These are phyloP conservation scores for Drosophila neoperkinsi DNA, from an alignment of 2,888 invertebrate genomes.

Conservation along the genomic window DNA sequence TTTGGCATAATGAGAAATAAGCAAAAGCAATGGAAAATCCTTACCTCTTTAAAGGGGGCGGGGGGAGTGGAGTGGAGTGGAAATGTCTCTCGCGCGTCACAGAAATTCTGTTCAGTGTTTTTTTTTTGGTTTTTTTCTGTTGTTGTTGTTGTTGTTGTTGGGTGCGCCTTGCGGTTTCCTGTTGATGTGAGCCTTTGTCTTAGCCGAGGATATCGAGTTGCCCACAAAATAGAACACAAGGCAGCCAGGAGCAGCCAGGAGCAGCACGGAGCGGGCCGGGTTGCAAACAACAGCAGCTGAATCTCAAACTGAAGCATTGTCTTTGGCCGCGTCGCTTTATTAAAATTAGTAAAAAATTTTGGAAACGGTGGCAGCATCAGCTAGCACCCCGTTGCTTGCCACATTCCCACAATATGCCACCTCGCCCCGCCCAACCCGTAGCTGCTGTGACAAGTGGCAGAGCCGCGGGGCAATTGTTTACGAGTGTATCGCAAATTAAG, in stretches of 20 bases:
- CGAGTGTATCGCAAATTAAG: constrained; percentile 80
- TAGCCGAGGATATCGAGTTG: constrained; percentile 70
- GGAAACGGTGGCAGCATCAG: background rate
- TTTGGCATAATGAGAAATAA: constrained; percentile 72
- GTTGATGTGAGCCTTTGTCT: constrained; percentile 79
- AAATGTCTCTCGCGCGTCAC: constrained; percentile 59
- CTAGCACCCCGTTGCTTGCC: constrained; percentile 10
- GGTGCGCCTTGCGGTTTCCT: constrained; percentile 70
- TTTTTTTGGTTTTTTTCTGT: constrained; percentile 23
- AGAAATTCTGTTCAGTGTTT: constrained; percentile 9
- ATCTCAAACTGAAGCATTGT: constrained; percentile 53
- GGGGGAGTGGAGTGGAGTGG: constrained; percentile 7
- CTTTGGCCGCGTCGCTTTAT: constrained; percentile 65
- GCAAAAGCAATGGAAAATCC: constrained; percentile 44
- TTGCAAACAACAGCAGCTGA: constrained; percentile 17
- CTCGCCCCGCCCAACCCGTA: too few species aligned
- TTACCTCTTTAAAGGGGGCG: background rate
- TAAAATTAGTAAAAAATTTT: constrained; percentile 83
- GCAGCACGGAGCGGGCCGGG: background rate
- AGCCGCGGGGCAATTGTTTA: constrained; percentile 76
- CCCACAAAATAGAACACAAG: constrained; percentile 32
- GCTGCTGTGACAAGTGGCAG: constrained; percentile 44
- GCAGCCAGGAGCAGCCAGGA: constrained; percentile 9
- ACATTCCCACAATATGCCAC: background rate
- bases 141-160: constrained; percentile 20